These are phyloP conservation scores for Philopedon plagiatum DNA, from an alignment of 2,888 invertebrate genomes.

Conservation along the genomic window DNA sequence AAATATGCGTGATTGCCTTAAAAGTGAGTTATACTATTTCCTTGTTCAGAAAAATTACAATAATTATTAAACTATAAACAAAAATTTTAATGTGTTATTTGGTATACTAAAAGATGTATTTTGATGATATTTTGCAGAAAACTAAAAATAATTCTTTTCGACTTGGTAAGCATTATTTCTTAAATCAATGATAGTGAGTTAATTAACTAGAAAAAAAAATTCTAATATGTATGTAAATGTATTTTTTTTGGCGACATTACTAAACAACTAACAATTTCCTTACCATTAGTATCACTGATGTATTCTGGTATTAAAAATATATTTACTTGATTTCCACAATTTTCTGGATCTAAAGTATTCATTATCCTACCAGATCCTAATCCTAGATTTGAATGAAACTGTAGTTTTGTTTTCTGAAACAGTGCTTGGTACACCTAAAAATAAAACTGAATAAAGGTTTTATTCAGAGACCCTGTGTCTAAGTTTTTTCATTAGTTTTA, in stretches of 20 bases:
- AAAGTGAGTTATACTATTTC: no score
- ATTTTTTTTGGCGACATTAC: no score
- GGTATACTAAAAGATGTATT: background rate
- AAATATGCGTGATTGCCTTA: no score
- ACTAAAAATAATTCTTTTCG: no score
- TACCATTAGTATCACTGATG: constrained; percentile 56
- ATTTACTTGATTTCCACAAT: constrained; percentile 77
- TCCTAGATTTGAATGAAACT: constrained; percentile 78
- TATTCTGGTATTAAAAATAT: constrained; percentile 79
- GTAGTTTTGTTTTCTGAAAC: constrained; percentile 77
- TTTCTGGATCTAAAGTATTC: constrained; percentile 71
- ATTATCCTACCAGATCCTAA: constrained; percentile 68
- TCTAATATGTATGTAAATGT: no score
- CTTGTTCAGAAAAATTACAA: no score
- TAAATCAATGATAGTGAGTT: no score
- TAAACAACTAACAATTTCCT: background rate
- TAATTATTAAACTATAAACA: background rate
- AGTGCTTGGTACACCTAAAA: constrained; percentile 67
- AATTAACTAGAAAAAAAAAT: no score
- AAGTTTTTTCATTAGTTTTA: no score
- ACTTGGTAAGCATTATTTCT: no score
- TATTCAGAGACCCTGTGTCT: no score
- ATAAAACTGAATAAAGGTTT: background rate
- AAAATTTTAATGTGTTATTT: background rate
- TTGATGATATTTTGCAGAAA: no score